Evolutionary conservation across 2,113 vertebrate species (phyloP), one percentile per base, ranked within the genome.

Genomic region (Phasianus colchicus): DNA sequence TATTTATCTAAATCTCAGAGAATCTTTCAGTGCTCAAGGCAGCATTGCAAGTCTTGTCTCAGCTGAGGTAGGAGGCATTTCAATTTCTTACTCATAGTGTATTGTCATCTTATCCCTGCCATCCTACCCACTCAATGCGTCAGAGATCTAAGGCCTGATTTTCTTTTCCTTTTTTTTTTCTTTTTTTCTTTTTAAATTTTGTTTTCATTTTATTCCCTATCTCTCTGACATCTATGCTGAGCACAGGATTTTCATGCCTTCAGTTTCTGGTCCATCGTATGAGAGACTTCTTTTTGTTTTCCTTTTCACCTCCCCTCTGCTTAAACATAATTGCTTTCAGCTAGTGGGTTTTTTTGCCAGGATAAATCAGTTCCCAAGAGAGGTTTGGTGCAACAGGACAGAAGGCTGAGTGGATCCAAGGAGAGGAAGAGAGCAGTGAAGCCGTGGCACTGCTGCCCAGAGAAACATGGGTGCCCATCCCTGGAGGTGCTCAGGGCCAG

Each of bases 61-160:
- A 88, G 83, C 3, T 0, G 2, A 95, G 61, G 94, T 96, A 96
- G 94, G 95, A 97, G 94, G 91, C 91, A 88, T 95, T 88, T 95
- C 65, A 92, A 94, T 95, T 91, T 95, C 83, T 97, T 96, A 96
- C 91, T 95, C 96, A 96, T 76, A 83, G 73, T 81, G 83, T 95
- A 78, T 88, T 96, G 89, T 95, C 79, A 91, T 93, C 85, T 94
- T 75, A 90, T 95, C 90, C 85, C 76, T 94, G 89, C 85, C 72
- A 69, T 89, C 67, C 95, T 89, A 74, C 95, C 88, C 94, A 91
- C 96, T 92, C 93, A 80, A 43, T 96, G 95, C n/a, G 79, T 97
- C 95, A 95, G 79, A 96, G 82, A 88, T 54, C 50, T 80, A 66
- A 91, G 77, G 61, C 77, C 77, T 94, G 72, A 27, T 29, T 64